These are phyloP conservation scores for Oscheius onirici DNA, from an alignment of 2,888 invertebrate species.

Conservation along the genomic window DNA sequence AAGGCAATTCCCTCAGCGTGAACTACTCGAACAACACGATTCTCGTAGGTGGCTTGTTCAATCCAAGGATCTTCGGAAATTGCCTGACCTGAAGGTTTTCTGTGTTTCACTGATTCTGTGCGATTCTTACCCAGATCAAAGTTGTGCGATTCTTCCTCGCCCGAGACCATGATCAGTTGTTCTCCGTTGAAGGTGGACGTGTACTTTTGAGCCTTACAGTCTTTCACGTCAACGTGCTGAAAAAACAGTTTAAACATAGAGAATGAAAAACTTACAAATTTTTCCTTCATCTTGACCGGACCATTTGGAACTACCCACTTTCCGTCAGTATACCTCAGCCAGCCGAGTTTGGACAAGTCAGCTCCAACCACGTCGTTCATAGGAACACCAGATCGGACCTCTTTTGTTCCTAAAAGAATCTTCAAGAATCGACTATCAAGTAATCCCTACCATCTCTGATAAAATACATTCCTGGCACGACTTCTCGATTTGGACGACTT, in stretches of 20 bases:
- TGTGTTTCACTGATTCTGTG: neutral
- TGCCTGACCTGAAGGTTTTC: slow-evolving; percentile 44
- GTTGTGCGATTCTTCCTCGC: slow-evolving; percentile 38
- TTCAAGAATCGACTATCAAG: too few species aligned
- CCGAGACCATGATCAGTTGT: slow-evolving; percentile 50
- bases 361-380: slow-evolving; percentile 56
- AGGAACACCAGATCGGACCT: slow-evolving; percentile 47
- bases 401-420: slow-evolving; percentile 26
- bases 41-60: slow-evolving; percentile 44
- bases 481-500: slow-evolving; percentile 54
- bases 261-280: slow-evolving; percentile 24
- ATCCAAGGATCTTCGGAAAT: slow-evolving; percentile 61
- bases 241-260: slow-evolving; percentile 1
- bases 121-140: slow-evolving; percentile 34
- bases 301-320: slow-evolving; percentile 39
- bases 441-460: slow-evolving; percentile 34
- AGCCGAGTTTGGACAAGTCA: slow-evolving; percentile 57
- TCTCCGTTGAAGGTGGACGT: slow-evolving; percentile 57
- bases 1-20: slow-evolving; percentile 50
- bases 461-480: slow-evolving; percentile 62
- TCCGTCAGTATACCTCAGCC: slow-evolving; percentile 50
- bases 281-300: slow-evolving; percentile 33
- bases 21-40: slow-evolving; percentile 43
- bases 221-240: slow-evolving; percentile 58
- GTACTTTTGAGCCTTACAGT: slow-evolving; percentile 62